These are phyloP conservation scores for Dascyllus trimaculatus DNA, from an alignment of 2,113 vertebrate genomes.

Conservation along the genomic window DNA sequence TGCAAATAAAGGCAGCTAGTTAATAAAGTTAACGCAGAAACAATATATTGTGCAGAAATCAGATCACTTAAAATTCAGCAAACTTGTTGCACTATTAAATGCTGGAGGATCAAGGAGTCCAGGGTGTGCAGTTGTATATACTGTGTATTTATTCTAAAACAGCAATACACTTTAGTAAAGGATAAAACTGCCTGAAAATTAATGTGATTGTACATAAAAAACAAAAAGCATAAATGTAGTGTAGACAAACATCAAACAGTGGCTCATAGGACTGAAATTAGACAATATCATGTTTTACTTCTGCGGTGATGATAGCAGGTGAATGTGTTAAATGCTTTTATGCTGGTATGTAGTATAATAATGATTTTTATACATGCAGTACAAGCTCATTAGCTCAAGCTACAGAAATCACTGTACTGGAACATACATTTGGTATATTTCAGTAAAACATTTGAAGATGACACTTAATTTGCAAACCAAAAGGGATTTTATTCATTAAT, in stretches of 20 bases:
- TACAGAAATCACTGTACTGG: not conserved
- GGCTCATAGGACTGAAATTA: no score
- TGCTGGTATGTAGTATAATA: not conserved
- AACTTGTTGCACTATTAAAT: not conserved
- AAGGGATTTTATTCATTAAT: not conserved
- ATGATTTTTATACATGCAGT: conserved; percentile 3
- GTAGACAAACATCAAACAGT: not conserved
- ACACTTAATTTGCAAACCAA: not conserved
- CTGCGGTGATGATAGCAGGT: not conserved
- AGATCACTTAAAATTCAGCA: conserved; percentile 2
- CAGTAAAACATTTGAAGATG: not conserved
- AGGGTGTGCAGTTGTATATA: not conserved
- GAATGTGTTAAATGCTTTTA: not conserved
- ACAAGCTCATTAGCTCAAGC: not conserved
- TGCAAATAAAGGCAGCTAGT: no score
- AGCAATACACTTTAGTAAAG: no score
- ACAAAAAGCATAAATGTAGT: not conserved
- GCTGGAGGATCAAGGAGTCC: not conserved
- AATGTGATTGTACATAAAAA: not conserved
- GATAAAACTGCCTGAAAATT: not conserved
- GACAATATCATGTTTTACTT: not conserved
- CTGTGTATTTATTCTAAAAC: not conserved
- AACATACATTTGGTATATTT: not conserved
- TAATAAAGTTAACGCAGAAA: no score
- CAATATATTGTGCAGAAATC: no score